Evolutionary conservation across 2,113 vertebrate genomes (phyloP), one percentile per base, ranked within the genome.

Genomic region (Acrocephalus arundinaceus): DNA sequence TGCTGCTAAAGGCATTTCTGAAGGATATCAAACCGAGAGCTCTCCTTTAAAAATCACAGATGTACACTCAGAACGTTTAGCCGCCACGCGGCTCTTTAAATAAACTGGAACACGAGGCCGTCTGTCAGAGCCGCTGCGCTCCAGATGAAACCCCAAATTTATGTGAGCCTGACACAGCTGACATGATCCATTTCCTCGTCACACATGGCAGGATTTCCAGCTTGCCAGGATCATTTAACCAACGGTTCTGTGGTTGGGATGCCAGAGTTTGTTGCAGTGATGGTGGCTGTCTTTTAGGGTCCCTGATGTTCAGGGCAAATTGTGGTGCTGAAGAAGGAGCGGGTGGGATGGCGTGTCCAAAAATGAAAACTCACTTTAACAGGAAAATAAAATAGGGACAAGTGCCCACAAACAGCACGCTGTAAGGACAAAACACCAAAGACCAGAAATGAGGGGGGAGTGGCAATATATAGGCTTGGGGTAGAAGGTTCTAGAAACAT

Each of bases 161-260:
- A 18, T 28, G 59, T 6, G 20, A 58, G 76, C 5, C 52, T 90
- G 81, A 31, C 10, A 0, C 70, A 79, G 57, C 59, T 67, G 83
- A 73, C 89, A 74, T 1, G 33, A 41, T 82, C 51, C 90, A 91
- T 78, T 80, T 85, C 57, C 89, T 74, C 49, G 33, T 75, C 87
- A 90, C 94, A 96, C 93, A 61, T 52, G 86, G 91, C 62, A 93
- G 76, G 70, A 86, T 95, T 96, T 82, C 77, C 93, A 87, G 81
- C 93, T 80, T 59, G 11, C 51, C n/a, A 65, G 89, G 55, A 66
- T 94, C 85, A 61, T 90, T 92, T 68, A 66, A 58, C 75, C 82
- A 55, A 1, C 12, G 65, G 78, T 45, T 87, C 75, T 41, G 66
- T 41, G 94, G 84, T 37, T 77, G 20, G 55, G 62, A 37, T 19